Base-by-base conservation (phyloP, 2,888 invertebrate genomes). In the Toxonevra muliebris region DNA sequence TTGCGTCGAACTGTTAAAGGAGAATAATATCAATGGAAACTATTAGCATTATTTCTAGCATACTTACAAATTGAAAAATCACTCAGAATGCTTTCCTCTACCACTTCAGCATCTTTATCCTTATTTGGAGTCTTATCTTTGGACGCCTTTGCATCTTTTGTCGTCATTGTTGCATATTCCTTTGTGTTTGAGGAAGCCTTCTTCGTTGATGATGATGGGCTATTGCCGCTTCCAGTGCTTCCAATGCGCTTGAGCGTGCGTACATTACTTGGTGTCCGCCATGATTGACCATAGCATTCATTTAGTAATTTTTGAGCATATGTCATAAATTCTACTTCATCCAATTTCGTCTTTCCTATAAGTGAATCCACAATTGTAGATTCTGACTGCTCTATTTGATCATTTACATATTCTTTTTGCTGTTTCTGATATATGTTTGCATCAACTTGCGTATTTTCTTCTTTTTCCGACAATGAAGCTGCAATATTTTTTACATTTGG, bases 211-310 rank as follows among this genome's bases (percentile, higher is more conserved):
- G 57, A 64, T 48, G 48, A 41, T 17, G 64, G 55, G 19, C n/a
- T 13, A 15, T 61, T 67, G 40, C 71, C 67, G 19, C 72, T 64
- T 10, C 72, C 72, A 43, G 72, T 75, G 43, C 74, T 74, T 60
- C 74, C 75, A 30, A 73, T 74, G 5, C 77, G 79, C 53, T 81
- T 82, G 0, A 84, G 71, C 0, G 80, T 79, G 42, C 78, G 78
- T 40, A 85, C 78, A 1, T 83, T 76, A 53, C 84, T 82, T 0
- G 85, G 85, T 0, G 85, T 85, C 71, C 82, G 80, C 85, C 85
- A 85, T 2, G 78, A 65, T 52, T 80, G 77, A 2, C 85, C 85
- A 65, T 85, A 85, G 0, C 85, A 58, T 69, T 84, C 74, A 58
- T 78, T 81, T 4, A 85, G 69, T 9, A 85, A 61, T 57, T 77